phyloP scores from a whole-genome alignment of 37 sponge, comb jelly and placozoan species.

The Diacarnus erythraeanus region DNA sequence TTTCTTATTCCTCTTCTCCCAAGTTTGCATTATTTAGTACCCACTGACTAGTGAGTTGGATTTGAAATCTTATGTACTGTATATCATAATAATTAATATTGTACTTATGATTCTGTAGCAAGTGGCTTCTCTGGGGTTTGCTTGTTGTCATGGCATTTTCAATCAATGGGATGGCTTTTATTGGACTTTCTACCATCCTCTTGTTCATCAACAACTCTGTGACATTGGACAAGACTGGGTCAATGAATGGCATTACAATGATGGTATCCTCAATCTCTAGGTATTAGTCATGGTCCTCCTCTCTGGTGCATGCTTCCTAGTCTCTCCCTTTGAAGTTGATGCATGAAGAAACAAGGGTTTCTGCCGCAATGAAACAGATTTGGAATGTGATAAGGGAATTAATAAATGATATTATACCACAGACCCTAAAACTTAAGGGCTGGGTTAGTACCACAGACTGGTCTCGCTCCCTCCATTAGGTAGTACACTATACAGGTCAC shows the following conservation, averaged over 20 bases:
- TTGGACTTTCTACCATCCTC: constrained; percentile 37
- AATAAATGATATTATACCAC: no score
- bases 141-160: constrained; percentile 24
- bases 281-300: no score
- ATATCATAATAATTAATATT: background rate
- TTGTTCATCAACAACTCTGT: constrained; percentile 88
- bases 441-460: no score
- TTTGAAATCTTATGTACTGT: background rate
- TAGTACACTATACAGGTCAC: no score
- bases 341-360: no score
- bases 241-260: constrained; percentile 73
- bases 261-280: background rate
- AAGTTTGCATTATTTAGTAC: constrained; percentile 25
- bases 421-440: no score
- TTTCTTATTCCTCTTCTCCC: constrained; percentile 25
- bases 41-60: background rate
- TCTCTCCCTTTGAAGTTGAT: no score
- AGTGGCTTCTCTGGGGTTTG: constrained; percentile 36
- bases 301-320: no score
- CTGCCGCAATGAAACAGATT: no score
- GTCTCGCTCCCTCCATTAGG: no score
- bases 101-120: background rate
- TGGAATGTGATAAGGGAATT: no score
- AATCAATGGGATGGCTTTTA: constrained; percentile 12
- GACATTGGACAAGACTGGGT: constrained; percentile 66